These are phyloP conservation scores for Sturnus vulgaris DNA, from an alignment of 2,113 vertebrate genomes.

Conservation along the genomic window DNA sequence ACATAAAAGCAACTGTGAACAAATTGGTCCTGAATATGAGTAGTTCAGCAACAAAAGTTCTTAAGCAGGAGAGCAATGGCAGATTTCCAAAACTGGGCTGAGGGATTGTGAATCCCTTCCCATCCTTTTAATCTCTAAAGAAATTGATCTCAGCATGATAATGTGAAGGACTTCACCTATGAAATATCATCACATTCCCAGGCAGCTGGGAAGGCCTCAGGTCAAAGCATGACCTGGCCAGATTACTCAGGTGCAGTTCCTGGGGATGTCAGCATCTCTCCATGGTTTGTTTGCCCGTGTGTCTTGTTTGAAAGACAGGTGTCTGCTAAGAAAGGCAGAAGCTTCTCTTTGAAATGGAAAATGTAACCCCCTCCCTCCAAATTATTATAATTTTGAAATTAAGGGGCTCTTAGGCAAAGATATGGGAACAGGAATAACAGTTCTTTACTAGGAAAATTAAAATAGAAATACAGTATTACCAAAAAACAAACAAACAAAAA, in stretches of 20 bases:
- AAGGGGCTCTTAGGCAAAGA: too few species aligned
- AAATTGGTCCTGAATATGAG: neutral
- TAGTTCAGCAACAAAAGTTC: neutral
- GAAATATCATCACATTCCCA: neutral
- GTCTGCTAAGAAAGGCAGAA: too few species aligned
- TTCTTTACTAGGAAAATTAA: too few species aligned
- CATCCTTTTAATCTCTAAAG: neutral
- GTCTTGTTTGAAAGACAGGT: too few species aligned
- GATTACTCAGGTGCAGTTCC: fast-evolving
- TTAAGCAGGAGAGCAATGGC: neutral
- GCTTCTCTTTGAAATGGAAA: too few species aligned
- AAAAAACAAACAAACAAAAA: too few species aligned
- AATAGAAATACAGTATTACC: too few species aligned
- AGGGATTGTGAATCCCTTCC: neutral
- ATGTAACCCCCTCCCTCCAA: too few species aligned
- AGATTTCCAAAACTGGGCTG: neutral
- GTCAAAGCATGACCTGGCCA: neutral
- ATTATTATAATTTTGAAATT: too few species aligned
- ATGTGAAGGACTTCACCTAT: neutral
- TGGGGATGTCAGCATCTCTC: neutral
- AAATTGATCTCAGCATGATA: neutral
- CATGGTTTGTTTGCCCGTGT: neutral
- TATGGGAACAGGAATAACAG: too few species aligned
- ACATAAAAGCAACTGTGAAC: neutral
- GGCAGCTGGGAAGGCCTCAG: neutral